Evolutionary conservation across 2,888 invertebrate genomes (phyloP).

Genomic region (Brachyptera putata): DNA sequence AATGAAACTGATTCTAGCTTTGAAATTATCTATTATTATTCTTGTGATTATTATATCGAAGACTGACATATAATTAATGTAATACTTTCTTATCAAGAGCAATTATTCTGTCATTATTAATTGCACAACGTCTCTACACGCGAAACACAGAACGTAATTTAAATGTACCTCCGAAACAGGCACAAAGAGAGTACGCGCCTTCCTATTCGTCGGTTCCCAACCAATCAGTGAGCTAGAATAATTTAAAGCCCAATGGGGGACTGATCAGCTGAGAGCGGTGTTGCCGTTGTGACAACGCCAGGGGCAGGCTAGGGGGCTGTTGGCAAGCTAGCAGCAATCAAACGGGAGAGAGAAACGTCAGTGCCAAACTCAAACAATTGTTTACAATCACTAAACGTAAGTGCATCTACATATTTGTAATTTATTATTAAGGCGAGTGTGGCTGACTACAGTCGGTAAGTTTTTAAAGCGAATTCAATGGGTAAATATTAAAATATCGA

Average conservation of each 20-base stretch:
- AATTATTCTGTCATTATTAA: not conserved
- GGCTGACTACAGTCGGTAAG: too few species aligned
- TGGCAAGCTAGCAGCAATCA: conserved; percentile 17
- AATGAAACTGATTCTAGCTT: not conserved
- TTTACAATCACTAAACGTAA: too few species aligned
- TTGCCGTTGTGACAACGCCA: conserved; percentile 21
- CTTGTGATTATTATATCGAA: not conserved
- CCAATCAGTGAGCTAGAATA: conserved; percentile 19
- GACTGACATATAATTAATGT: not conserved
- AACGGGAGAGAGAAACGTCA: not conserved
- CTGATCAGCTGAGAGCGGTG: conserved; percentile 29
- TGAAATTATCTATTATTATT: not conserved
- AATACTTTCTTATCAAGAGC: too few species aligned
- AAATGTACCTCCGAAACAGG: not conserved
- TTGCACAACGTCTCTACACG: not conserved
- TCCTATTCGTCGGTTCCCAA: conserved; percentile 15
- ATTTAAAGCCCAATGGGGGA: conserved; percentile 25
- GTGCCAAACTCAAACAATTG: not conserved
- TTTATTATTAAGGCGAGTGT: too few species aligned
- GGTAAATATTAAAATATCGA: not conserved
- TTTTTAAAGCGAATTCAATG: too few species aligned
- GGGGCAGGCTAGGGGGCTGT: not conserved
- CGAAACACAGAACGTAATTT: conserved; percentile 7
- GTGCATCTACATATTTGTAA: too few species aligned
- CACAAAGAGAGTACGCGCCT: not conserved